Percentiles rank a stretch among this genome's conserved stretches.
phyloP scores from a whole-genome alignment of 2,888 invertebrate genomes.

The Drosophila falleni region DNA sequence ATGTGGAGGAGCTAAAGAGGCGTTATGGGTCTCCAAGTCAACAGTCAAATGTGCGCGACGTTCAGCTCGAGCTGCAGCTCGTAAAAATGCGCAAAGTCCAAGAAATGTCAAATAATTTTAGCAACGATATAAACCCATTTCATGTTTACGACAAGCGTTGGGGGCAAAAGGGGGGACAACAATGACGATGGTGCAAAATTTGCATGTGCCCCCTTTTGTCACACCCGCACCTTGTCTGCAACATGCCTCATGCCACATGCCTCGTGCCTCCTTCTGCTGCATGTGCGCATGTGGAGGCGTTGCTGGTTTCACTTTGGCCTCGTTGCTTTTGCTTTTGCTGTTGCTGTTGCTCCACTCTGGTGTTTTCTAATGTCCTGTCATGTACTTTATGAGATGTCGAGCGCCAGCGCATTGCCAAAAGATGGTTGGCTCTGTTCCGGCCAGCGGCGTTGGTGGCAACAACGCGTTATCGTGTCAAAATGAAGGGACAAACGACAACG shows the following conservation, averaged over 20 bases:
- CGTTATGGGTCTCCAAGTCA: conserved; percentile 33
- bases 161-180: conserved; percentile 4
- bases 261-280: conserved; percentile 1
- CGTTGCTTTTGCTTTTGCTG: conserved; percentile 39
- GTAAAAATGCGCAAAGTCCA: conserved; percentile 81
- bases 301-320: conserved; percentile 56
- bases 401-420: conserved; percentile 77
- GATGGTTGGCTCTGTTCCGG: conserved; percentile 65
- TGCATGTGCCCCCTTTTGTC: conserved; percentile 59
- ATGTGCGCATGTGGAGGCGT: conserved; percentile 64
- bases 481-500: conserved; percentile 78
- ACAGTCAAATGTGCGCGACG: conserved; percentile 50
- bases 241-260: conserved; percentile 2
- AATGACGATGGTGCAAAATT: conserved; percentile 54
- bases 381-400: conserved; percentile 82
- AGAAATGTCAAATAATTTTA: conserved; percentile 84
- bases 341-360: conserved; percentile 58
- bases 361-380: conserved; percentile 82
- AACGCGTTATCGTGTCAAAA: conserved; percentile 80
- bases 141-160: conserved; percentile 80
- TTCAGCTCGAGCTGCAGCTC: conserved; percentile 57
- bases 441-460: conserved; percentile 25
- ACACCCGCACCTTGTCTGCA: conserved; percentile 27
- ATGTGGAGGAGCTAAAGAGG: conserved; percentile 36
- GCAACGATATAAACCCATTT: conserved; percentile 84